Conservation (phyloP, 2,888 invertebrate species). For the Ennomos fuscantarius region DNA sequence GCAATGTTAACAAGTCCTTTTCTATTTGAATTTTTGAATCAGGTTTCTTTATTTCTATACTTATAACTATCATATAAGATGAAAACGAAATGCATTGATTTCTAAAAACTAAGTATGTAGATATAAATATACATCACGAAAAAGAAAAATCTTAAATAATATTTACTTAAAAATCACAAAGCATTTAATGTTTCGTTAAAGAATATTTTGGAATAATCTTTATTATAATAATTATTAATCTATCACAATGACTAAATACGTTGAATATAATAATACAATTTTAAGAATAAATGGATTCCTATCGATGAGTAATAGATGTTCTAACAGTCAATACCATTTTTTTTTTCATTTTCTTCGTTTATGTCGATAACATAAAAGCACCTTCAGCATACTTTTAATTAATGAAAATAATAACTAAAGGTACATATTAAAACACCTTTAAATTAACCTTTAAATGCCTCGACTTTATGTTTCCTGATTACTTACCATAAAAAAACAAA, state of each 20-base stretch:
- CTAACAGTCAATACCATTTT: constrained; percentile 28
- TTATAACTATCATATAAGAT: constrained; percentile 4
- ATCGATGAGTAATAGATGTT: constrained; percentile 19
- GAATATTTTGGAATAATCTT: constrained; percentile 29
- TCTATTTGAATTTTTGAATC: constrained; percentile 2
- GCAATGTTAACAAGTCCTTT: constrained; percentile 5
- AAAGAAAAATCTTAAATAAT: constrained; percentile 1
- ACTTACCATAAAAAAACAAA: too few relatives aligned
- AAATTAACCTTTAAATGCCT: neutral
- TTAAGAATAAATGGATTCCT: constrained; percentile 34
- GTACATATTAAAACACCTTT: constrained; percentile 53
- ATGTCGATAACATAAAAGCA: constrained; percentile 49
- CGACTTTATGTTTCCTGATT: too few relatives aligned
- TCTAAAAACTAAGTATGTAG: constrained; percentile 18
- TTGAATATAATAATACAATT: constrained; percentile 24
- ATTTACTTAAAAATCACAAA: constrained; percentile 19
- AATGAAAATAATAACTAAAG: constrained; percentile 59
- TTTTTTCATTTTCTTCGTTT: constrained; percentile 32
- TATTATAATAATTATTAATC: constrained; percentile 14
- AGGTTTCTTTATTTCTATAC: neutral
- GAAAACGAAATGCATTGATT: constrained; percentile 11
- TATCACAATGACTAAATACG: constrained; percentile 35
- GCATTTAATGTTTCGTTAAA: constrained; percentile 8
- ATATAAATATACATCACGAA: constrained; percentile 21
- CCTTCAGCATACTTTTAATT: constrained; percentile 52